A percentile compares a stretch with the other conserved stretches of the same genome.
Conservation (phyloP, 2,797 vertebrate species). For the Geotrypetes seraphini region DNA sequence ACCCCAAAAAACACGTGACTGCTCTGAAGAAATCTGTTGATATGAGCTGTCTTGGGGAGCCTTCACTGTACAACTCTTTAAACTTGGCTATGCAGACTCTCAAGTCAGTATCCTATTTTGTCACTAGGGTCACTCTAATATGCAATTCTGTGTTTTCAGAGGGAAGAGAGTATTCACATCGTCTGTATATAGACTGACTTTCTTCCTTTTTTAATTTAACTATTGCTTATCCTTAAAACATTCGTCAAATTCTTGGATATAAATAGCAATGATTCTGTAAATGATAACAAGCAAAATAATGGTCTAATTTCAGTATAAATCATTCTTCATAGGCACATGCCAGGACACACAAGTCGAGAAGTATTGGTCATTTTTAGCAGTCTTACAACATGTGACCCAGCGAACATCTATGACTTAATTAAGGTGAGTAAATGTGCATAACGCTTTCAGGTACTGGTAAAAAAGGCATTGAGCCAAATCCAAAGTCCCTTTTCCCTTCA, state of each 20-base stretch:
- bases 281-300: too few relatives aligned
- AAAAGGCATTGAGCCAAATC: too few relatives aligned
- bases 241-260: too few relatives aligned
- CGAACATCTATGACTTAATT: constrained; percentile 88
- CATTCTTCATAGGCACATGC: constrained; percentile 81
- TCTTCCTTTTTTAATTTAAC: too few relatives aligned
- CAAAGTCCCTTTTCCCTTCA: too few relatives aligned
- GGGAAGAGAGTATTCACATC: too few relatives aligned
- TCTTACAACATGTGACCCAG: constrained; percentile 90
- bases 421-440: constrained; percentile 70
- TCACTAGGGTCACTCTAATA: background rate
- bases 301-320: background rate
- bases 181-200: too few relatives aligned
- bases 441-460: too few relatives aligned
- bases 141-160: too few relatives aligned
- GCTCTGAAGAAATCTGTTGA: constrained; percentile 83
- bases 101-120: constrained; percentile 75
- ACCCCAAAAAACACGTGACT: constrained; percentile 75
- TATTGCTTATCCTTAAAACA: too few relatives aligned
- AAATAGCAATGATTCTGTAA: too few relatives aligned
- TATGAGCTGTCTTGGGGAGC: constrained; percentile 77
- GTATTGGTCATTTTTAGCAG: constrained; percentile 89
- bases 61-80: constrained; percentile 90
- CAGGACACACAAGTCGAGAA: constrained; percentile 89
- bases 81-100: constrained; percentile 80